These are phyloP conservation scores for Coelogynopora nodosa DNA, from an alignment of 2,888 invertebrate species.

Conservation along the genomic window DNA sequence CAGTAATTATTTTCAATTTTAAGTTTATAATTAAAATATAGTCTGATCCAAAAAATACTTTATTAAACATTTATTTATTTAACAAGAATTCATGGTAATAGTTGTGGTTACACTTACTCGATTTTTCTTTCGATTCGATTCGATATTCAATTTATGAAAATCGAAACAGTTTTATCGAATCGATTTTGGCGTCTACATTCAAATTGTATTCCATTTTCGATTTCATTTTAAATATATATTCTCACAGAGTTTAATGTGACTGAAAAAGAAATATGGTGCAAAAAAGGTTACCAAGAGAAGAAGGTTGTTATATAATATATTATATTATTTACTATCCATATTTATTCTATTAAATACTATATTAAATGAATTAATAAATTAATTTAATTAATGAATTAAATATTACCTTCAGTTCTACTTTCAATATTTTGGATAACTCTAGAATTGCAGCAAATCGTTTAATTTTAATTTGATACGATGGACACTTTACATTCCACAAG, in stretches of 20 bases:
- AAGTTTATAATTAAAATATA: too few relatives aligned
- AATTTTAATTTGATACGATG: background rate
- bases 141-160: background rate
- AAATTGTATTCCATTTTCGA: background rate
- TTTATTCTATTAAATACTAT: background rate
- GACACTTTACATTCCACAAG: background rate
- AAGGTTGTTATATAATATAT: background rate
- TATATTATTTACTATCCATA: background rate
- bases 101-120: too few relatives aligned
- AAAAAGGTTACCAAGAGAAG: background rate
- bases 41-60: too few relatives aligned
- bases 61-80: too few relatives aligned
- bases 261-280: background rate
- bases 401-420: background rate
- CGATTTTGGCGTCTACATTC: background rate
- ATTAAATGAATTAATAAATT: background rate
- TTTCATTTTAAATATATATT: background rate
- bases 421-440: background rate
- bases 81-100: too few relatives aligned
- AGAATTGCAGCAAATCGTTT: background rate
- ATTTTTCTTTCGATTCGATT: background rate
- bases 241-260: background rate
- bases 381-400: background rate
- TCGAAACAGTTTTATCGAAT: background rate
- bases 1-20: too few relatives aligned